Evolutionary conservation across 2,113 vertebrate genomes (phyloP), one percentile per base, ranked within the genome.

Genomic region (Prionailurus viverrinus): DNA sequence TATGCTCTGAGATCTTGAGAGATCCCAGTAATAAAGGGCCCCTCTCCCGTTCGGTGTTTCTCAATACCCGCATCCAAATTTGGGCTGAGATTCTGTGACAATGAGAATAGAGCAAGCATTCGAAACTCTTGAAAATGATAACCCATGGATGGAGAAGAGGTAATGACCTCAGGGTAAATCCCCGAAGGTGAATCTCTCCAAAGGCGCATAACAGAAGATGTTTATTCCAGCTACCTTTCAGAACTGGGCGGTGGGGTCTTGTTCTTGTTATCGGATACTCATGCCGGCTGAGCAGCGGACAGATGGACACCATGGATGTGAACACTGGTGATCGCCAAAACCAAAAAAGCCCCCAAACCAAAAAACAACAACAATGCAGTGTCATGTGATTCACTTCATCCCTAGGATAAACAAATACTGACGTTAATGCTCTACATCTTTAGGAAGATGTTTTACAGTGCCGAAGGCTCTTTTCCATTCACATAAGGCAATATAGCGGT

Each of bases 21-120:
- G 53, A 96, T 0, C 11, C 80, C 95, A 78, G 23, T 14, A 98
- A 96, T 7, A 82, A 93, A 89, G 1, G 68, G 39, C 4, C 48
- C 45, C 45, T 80, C 69, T 92, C 33, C 61, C 14, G 36, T 9
- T 79, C 69, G 19, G 65, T 15, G 51, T 71, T 95, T 93, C 88
- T 95, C 78, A 93, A 58, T n/a, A 69, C 23, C 65, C 61, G 13
- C 23, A 25, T 94, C 58, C 74, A 91, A 80, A 98, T 93, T 29
- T 92, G 88, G 74, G 66, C 58, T 88, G 4, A 16, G 88, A 76
- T 71, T 97, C n/a, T 80, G 89, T 85, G 97, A 88, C 83, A 31
- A 78, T 83, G 65, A 82, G 55, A 89, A 74, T 1, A 51, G 4
- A 36, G 25, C 33, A 65, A 94, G 36, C 16, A 29, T 94, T 89